Base-by-base conservation (phyloP, 2,113 vertebrate genomes). In the Misgurnus mizolepis region DNA sequence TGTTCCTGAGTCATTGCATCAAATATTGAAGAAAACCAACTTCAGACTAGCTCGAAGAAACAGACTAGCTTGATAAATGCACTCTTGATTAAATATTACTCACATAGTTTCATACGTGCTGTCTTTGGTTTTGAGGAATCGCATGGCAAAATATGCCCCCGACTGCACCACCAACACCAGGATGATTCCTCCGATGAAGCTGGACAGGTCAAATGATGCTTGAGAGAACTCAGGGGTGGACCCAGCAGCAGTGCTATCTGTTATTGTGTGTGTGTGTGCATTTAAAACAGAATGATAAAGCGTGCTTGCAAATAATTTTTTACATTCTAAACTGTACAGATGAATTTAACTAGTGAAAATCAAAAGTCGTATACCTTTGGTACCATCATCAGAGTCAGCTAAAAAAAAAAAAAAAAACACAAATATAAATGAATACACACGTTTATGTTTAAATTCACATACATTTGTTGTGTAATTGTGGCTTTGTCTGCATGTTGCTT, bases 51-150 rank as follows among this genome's bases (percentile, higher is more conserved):
- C 22, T 27, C 27, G 5, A 18, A 68, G 5, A 34, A 50, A 22
- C 40, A 74, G 6, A 22, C 45, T 34, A 0, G 53, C 14, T 58
- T 72, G 34, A 39, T 45, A 68, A 79, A 77, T 49, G n/a, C 0
- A 18, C 6, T n/a, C 53, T 58, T 58, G 49, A 14, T 53, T 53
- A 1, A 53, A 0, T 75, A 45, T 11, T 68, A 91, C 96, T 98
- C 92, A 98, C 97, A 98, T 95, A 0, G 96, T 96, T 89, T 98
- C 96, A 87, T 98, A 98, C 87, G 84, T 91, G 92, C 93, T 95
- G 89, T 98, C 96, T 92, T 96, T 96, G 0, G 95, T 92, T 84
- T 95, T 96, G 87, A 98, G 90, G 91, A 98, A 96, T 65, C 94
- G 95, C 92, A 98, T 83, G 77, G 94, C 39, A 3, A 98, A 94